Conservation (phyloP, 2,888 invertebrate genomes). For the Synergus japonicus region DNA sequence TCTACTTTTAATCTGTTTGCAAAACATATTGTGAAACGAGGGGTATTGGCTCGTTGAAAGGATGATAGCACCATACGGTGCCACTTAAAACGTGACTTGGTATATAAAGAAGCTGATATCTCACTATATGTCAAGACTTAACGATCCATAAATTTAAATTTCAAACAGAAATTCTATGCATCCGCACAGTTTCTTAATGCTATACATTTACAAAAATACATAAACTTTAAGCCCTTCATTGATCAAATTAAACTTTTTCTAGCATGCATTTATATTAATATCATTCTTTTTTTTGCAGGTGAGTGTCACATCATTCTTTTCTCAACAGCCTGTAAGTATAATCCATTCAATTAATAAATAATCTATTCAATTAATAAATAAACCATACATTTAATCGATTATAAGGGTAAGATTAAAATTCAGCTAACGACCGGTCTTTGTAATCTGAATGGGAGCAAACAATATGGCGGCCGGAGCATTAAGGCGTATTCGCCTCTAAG, state of each 20-base stretch:
- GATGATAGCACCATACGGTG: conserved; percentile 22
- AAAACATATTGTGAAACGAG: conserved; percentile 28
- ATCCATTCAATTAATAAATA: neutral
- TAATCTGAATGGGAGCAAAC: conserved; percentile 6
- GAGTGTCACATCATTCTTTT: neutral
- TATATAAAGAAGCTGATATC: conserved; percentile 9
- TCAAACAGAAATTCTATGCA: neutral
- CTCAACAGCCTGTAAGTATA: neutral
- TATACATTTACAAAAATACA: neutral
- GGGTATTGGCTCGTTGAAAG: conserved; percentile 8
- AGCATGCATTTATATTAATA: neutral
- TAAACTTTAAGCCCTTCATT: neutral
- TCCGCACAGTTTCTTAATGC: neutral
- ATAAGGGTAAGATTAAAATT: too few species aligned
- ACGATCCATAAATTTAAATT: conserved; percentile 6
- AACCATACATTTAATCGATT: neutral
- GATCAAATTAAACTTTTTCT: neutral
- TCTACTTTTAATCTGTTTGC: conserved; percentile 23
- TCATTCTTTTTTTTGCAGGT: neutral
- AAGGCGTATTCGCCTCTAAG: conserved; percentile 50
- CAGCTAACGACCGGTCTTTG: conserved; percentile 41
- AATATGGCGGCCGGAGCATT: conserved; percentile 52
- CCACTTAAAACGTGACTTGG: conserved; percentile 24
- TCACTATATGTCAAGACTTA: conserved; percentile 15
- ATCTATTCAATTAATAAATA: too few species aligned